phyloP scores from a whole-genome alignment of 2,113 vertebrate genomes.

The Catharus bicknelli region DNA sequence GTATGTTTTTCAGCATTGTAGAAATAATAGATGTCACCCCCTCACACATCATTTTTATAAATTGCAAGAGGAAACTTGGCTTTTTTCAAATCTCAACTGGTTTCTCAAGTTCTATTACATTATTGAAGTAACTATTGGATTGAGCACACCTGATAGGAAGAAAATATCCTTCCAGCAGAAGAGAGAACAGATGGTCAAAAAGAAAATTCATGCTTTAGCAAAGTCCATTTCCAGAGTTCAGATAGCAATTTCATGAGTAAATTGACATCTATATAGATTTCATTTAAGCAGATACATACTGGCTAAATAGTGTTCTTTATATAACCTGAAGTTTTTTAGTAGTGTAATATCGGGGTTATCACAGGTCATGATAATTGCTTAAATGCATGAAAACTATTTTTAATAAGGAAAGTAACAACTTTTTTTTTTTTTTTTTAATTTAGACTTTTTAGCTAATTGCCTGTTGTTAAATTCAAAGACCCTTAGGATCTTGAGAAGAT shows the following conservation, averaged over 20 bases:
- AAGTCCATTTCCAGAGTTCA: slow-evolving; percentile 2
- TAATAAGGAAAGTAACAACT: not conserved
- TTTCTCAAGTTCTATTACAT: slow-evolving; percentile 13
- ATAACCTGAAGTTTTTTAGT: not conserved
- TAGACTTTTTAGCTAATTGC: not conserved
- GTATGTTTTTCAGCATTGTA: not conserved
- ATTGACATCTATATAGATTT: not conserved
- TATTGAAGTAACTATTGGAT: slow-evolving; percentile 1
- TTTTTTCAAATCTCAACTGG: not conserved
- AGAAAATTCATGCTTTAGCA: not conserved
- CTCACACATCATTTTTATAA: slow-evolving; percentile 4
- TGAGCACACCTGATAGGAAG: not conserved
- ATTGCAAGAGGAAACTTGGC: not conserved
- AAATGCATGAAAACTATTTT: not conserved
- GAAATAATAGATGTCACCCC: not conserved
- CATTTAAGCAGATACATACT: not conserved
- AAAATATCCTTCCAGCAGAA: slow-evolving; percentile 19
- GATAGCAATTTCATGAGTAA: not conserved
- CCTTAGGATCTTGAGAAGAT: not conserved
- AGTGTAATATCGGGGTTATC: not conserved
- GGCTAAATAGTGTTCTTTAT: not conserved
- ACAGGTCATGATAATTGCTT: not conserved
- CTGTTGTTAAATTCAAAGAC: not conserved
- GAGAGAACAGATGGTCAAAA: not conserved
- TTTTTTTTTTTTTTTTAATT: not conserved